Evolutionary conservation across 2,113 vertebrate species (phyloP), one percentile per base, ranked within the genome.

Genomic region (Motacilla alba): DNA sequence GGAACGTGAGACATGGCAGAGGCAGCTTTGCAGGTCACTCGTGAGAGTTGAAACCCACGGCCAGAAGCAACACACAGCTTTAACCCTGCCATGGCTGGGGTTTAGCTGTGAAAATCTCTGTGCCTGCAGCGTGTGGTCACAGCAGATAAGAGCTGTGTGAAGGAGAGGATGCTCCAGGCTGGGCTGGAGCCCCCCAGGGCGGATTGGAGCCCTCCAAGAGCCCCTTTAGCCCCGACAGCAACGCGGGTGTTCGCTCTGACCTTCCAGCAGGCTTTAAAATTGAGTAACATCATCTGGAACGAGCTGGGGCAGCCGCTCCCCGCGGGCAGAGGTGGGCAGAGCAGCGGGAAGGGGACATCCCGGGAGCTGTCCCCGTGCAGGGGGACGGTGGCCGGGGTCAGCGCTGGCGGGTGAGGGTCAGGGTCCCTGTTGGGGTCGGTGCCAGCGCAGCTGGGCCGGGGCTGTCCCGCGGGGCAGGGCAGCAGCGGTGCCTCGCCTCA

Each of bases 381-480:
- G 88, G 95, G 93, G 69, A 33, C 3, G 70, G 60, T 52, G 92
- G 77, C 75, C 44, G 55, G 59, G 82, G 95, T 75, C 90, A 43
- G 91, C 20, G 37, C 16, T 21, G 11, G 37, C 19, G 66, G 74
- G 55, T 4, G 55, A 73, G 93, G 74, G 90, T 84, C 67, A 10
- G 46, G 13, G 39, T 53, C 28, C 52, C 52, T 11, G 16, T 28
- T 52, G 64, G 75, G 81, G 68, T 20, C 3, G 26, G 87, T 94
- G 91, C 89, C 96, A 94, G 81, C 67, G 2, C 93, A 93, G 95
- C 94, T 94, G 94, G 1, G 66, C 64, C 26, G 79, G 80, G 83
- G 96, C 93, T 59, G 78, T 96, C 95, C 93, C 43, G 44, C 56
- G 80, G 96, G 95, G 93, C 87, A 82, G 84, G 96, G 68, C 72